A percentile compares a stretch with the other conserved stretches of the same genome.
These are phyloP conservation scores for Pristiophorus japonicus DNA, from an alignment of 2,113 vertebrate species.

Conservation along the genomic window DNA sequence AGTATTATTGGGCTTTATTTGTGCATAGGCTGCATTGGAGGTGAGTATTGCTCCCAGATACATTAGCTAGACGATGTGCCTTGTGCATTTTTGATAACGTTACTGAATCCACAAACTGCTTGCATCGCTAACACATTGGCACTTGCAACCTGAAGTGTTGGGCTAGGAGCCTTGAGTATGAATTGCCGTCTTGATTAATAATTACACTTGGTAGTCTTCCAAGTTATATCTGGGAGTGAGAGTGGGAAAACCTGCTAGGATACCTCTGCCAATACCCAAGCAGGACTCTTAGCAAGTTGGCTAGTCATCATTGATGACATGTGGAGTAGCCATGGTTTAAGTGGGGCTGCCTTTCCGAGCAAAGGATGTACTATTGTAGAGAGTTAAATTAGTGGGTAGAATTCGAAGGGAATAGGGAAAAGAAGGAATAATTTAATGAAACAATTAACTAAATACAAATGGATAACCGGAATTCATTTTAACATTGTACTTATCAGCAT, in stretches of 20 bases:
- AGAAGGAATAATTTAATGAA: background rate
- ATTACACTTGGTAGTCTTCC: background rate
- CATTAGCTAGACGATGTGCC: background rate
- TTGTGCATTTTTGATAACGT: background rate
- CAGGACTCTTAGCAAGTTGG: background rate
- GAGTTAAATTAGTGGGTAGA: background rate
- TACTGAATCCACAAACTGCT: background rate
- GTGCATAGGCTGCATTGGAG: slow-evolving; percentile 81
- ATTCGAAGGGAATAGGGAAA: background rate
- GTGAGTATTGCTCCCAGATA: slow-evolving; percentile 56
- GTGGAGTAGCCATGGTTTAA: background rate
- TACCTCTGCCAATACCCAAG: background rate
- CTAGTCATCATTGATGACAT: background rate
- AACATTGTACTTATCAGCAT: background rate
- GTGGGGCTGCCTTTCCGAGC: background rate
- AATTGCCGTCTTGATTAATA: background rate
- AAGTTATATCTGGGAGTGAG: background rate
- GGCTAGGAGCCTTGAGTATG: background rate
- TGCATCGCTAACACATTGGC: background rate
- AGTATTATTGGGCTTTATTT: slow-evolving; percentile 77
- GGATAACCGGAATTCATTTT: background rate
- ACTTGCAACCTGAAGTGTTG: background rate
- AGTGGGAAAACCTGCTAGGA: background rate
- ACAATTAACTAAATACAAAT: background rate
- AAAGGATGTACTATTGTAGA: background rate